A percentile compares a stretch with the other conserved stretches of the same genome.
These are phyloP conservation scores for Erynnis tages DNA, from an alignment of 2,888 invertebrate genomes.

Conservation along the genomic window DNA sequence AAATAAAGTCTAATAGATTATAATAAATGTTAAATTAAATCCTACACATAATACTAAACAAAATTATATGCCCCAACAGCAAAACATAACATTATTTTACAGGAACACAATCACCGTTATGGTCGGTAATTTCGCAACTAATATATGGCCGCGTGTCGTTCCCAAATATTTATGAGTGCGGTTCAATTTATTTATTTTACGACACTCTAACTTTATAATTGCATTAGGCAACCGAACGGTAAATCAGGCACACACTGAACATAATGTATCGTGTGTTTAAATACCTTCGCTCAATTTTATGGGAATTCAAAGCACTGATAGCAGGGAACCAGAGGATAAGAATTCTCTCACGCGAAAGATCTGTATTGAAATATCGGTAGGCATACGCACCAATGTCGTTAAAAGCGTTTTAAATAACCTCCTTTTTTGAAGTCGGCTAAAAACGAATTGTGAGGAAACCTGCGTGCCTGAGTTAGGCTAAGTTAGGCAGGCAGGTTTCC, in stretches of 20 bases:
- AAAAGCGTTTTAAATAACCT: too few species aligned
- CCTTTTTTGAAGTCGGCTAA: too few species aligned
- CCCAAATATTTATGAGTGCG: constrained; percentile 24
- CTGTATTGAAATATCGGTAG: too few species aligned
- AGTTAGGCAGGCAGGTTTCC: too few species aligned
- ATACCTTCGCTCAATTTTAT: neutral
- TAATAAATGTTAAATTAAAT: too few species aligned
- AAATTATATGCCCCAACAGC: constrained; percentile 2
- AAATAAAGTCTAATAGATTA: too few species aligned
- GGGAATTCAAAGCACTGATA: constrained; percentile 4
- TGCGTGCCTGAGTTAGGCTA: too few species aligned
- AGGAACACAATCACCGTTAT: constrained; percentile 16
- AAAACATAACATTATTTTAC: constrained; percentile 2
- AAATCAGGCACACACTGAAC: constrained; percentile 11
- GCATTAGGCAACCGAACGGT: constrained; percentile 18
- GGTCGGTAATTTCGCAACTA: constrained; percentile 18
- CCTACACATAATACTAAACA: too few species aligned
- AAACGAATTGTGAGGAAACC: too few species aligned
- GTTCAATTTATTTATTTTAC: constrained; percentile 23
- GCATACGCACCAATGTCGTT: too few species aligned
- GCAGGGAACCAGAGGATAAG: too few species aligned
- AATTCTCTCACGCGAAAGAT: too few species aligned
- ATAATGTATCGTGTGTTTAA: constrained; percentile 5
- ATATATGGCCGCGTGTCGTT: constrained; percentile 19
- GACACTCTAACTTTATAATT: constrained; percentile 19